Evolutionary conservation across 2,888 invertebrate species (phyloP).

Genomic region (Fragum fragum): DNA sequence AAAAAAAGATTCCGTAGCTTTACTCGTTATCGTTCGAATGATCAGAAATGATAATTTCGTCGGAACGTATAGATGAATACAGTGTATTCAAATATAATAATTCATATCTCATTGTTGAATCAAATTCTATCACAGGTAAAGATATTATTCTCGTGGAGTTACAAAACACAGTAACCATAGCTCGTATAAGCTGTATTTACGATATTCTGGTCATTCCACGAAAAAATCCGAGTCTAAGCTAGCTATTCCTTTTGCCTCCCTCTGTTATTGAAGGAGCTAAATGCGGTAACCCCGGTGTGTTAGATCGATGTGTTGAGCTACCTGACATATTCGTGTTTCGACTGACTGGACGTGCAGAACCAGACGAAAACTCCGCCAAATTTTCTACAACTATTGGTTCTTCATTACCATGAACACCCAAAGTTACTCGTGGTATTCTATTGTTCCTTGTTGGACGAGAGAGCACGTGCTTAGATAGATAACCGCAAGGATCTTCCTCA

Average conservation of each 20-base stretch:
- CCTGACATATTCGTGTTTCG: conserved; percentile 37
- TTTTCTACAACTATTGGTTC: conserved; percentile 46
- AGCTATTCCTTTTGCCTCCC: conserved; percentile 16
- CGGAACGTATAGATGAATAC: too few relatives aligned
- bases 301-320: conserved; percentile 17
- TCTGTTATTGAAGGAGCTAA: conserved; percentile 3
- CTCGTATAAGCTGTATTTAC: too few relatives aligned
- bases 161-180: too few relatives aligned
- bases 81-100: too few relatives aligned
- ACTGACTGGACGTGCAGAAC: conserved; percentile 28
- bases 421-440: conserved; percentile 41
- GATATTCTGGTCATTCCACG: too few relatives aligned
- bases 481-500: conserved; percentile 28
- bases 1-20: too few relatives aligned
- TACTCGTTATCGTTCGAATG: too few relatives aligned
- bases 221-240: too few relatives aligned
- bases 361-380: conserved; percentile 49
- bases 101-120: too few relatives aligned
- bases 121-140: too few relatives aligned
- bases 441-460: conserved; percentile 49
- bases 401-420: conserved; percentile 26
- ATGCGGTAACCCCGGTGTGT: conserved; percentile 26
- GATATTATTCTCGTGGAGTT: too few relatives aligned
- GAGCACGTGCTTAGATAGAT: conserved; percentile 41
- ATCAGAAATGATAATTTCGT: too few relatives aligned